Conservation (phyloP, 2,888 invertebrate species). For the Lithophane socia region DNA sequence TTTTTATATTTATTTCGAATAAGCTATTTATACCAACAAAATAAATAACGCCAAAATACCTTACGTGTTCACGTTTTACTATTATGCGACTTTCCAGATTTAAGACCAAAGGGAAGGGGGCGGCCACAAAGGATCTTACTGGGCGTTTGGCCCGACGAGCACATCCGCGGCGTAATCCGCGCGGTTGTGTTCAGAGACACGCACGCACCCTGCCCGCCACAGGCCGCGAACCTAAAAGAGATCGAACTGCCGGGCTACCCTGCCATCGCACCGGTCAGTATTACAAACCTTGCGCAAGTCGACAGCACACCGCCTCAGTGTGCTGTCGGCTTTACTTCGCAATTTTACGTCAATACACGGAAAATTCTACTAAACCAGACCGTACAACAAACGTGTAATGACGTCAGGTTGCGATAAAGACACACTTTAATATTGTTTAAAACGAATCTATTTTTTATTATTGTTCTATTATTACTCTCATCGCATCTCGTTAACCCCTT, state of each 20-base stretch:
- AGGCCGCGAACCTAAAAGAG: conserved; percentile 94
- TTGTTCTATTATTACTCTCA: conserved; percentile 26
- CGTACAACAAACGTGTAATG: not conserved
- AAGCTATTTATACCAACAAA: conserved; percentile 35
- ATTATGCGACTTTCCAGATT: conserved; percentile 91
- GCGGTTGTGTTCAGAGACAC: conserved; percentile 98
- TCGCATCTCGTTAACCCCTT: conserved; percentile 27
- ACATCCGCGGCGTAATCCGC: conserved; percentile 97
- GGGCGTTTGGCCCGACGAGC: conserved; percentile 98
- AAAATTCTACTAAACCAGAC: not conserved
- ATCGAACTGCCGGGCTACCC: conserved; percentile 89
- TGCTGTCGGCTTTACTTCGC: conserved; percentile 29
- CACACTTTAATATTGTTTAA: conserved; percentile 10
- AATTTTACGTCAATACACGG: conserved; percentile 37
- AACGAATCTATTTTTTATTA: conserved; percentile 13
- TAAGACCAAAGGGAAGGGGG: conserved; percentile 97
- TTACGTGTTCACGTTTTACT: conserved; percentile 88
- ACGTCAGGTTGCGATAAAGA: conserved; percentile 42
- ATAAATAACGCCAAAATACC: conserved; percentile 58
- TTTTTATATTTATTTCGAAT: conserved; percentile 36
- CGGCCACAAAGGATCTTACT: conserved; percentile 97
- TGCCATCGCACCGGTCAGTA: conserved; percentile 88
- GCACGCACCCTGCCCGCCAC: conserved; percentile 91
- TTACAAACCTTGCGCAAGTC: conserved; percentile 59
- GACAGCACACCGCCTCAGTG: conserved; percentile 9